Evolutionary conservation across 2,113 vertebrate genomes (phyloP), one percentile per base, ranked within the genome.

Genomic region (Lepus europaeus): DNA sequence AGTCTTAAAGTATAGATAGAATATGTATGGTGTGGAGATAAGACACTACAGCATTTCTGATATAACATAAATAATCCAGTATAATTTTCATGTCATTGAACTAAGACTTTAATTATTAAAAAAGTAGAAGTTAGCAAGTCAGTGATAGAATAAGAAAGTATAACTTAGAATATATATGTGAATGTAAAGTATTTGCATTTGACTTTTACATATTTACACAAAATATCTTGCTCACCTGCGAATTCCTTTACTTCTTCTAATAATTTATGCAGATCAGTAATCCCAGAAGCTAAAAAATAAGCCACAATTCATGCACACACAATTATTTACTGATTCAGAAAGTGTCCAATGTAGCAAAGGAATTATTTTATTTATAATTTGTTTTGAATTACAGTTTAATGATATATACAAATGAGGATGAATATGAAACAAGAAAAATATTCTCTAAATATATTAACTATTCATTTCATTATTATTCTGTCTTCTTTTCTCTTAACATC

Each of bases 221-320:
- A 91, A 90, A 53, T 6, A 19, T 81, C 25, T 94, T 64, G 33
- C 89, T 94, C 64, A 95, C 96, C 89, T 78, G 61, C 85, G 10
- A 90, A 27, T 90, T 87, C 92, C 29, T 80, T 90, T 33, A 81
- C 49, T 94, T 80, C 82, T 88, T 88, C 51, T 20, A 95, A 25
- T 68, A 96, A 22, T 33, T 45, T 80, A 69, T 72, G 82, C 10
- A 97, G 83, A 53, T 81, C 17, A 77, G 6, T 51, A 20, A 17
- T 96, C 22, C 92, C 92, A 91, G 74, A 90, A 87, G 27, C 96
- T 96, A 70, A 66, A 92, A 94, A 49, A 77, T 12, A 90, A 93
- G 31, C 9, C 64, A 76, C 8, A 80, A 51, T 80, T 89, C 56
- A 94, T 29, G 89, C 17, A 89, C 19, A 80, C 20, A 64, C 9